These are phyloP conservation scores for Tursiops truncatus DNA, from an alignment of 2,113 vertebrate species.

Conservation along the genomic window DNA sequence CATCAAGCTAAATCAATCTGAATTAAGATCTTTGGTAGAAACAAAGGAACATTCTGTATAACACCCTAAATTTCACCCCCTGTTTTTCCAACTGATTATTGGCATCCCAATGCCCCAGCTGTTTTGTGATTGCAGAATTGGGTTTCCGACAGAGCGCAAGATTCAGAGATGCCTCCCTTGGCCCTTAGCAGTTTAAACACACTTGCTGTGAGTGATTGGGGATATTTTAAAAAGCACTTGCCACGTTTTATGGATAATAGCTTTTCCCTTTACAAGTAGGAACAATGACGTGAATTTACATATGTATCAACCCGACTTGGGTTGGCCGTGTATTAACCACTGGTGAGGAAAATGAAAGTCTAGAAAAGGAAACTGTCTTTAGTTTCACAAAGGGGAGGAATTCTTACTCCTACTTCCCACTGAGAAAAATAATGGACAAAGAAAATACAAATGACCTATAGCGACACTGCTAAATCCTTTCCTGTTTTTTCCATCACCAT, in stretches of 20 bases:
- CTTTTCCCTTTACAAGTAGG: constrained; percentile 10
- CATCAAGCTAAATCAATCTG: not conserved
- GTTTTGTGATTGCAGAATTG: not conserved
- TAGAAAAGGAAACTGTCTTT: not conserved
- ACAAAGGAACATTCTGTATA: not conserved
- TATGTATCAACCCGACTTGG: not conserved
- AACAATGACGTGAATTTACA: constrained; percentile 22
- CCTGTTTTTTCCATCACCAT: not conserved
- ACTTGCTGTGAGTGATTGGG: not conserved
- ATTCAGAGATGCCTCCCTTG: not conserved
- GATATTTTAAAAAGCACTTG: constrained; percentile 7
- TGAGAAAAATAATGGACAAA: not conserved
- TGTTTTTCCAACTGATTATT: not conserved
- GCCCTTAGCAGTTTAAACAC: not conserved
- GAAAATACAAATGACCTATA: not conserved
- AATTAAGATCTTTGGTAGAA: not conserved
- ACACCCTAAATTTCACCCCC: not conserved
- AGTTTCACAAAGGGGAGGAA: constrained; percentile 45
- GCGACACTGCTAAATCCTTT: not conserved
- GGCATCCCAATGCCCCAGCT: not conserved
- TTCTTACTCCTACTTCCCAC: not conserved
- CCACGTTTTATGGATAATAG: constrained; percentile 2
- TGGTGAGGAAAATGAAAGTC: not conserved
- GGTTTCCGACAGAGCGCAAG: not conserved
- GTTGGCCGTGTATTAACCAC: not conserved